These are phyloP conservation scores for Porites divaricata DNA, from an alignment of 92 coral and sea anemone genomes.

Conservation along the genomic window DNA sequence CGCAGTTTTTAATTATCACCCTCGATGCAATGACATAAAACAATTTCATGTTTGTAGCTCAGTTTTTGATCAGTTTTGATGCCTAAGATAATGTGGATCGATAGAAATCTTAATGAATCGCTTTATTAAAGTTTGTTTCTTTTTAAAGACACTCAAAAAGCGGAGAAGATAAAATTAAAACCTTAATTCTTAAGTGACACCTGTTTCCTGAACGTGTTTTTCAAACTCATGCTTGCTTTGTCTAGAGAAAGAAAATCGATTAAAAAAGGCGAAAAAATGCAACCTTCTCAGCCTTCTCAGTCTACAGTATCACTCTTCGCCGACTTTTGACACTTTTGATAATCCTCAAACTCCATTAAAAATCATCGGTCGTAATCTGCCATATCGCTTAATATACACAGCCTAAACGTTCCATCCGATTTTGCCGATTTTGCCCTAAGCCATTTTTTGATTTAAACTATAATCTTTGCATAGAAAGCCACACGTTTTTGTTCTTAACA, in stretches of 20 bases:
- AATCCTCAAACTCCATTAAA: not conserved
- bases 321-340: not conserved
- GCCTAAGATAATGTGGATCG: not conserved
- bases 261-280: not conserved
- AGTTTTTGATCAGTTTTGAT: no score
- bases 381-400: conserved; percentile 15
- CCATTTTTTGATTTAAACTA: not conserved
- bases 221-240: not conserved
- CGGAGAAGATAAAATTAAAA: not conserved
- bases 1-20: conserved; percentile 7
- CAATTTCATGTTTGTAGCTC: conserved; percentile 7
- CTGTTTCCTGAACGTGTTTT: conserved; percentile 4
- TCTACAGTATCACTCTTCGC: not conserved
- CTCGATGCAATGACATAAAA: not conserved
- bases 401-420: conserved; percentile 31
- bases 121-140: not conserved
- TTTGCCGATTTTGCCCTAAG: conserved; percentile 23
- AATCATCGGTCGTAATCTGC: conserved; percentile 11
- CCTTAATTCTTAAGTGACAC: not conserved
- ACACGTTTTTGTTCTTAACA: conserved; percentile 10
- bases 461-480: not conserved
- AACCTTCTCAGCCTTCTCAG: not conserved
- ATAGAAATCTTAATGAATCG: conserved; percentile 23
- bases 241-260: not conserved
- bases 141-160: not conserved